A percentile compares a stretch with the other conserved stretches of the same genome.
phyloP scores from a whole-genome alignment of 1,140 invertebrate genomes.

The Habropoda laboriosa region DNA sequence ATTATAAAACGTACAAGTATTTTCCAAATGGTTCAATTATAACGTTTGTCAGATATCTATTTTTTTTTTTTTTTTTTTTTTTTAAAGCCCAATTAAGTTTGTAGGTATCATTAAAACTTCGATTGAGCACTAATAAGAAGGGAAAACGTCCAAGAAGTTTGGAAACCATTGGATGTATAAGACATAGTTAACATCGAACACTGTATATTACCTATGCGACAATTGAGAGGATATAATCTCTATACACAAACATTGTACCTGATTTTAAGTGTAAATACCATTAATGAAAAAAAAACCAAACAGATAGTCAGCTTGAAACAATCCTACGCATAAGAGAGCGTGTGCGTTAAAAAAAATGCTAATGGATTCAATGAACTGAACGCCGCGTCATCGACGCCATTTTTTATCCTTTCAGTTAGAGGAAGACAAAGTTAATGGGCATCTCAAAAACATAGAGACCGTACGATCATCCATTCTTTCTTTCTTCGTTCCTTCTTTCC shows the following conservation, averaged over 20 bases:
- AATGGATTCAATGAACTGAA: slow-evolving; percentile 7
- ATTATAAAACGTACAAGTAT: no score
- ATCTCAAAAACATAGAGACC: slow-evolving; percentile 17
- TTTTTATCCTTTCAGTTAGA: slow-evolving; percentile 6
- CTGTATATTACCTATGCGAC: slow-evolving; percentile 60
- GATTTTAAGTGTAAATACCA: slow-evolving; percentile 60
- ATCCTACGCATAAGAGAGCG: not conserved
- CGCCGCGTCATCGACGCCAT: not conserved
- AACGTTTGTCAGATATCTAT: slow-evolving; percentile 12
- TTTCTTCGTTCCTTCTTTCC: not conserved
- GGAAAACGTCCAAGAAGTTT: slow-evolving; percentile 5
- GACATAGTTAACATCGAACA: slow-evolving; percentile 64
- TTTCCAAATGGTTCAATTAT: slow-evolving; percentile 28
- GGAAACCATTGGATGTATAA: slow-evolving; percentile 42
- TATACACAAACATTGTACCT: slow-evolving; percentile 65
- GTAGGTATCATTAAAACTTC: not conserved
- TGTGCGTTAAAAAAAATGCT: not conserved
- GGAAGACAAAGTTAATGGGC: slow-evolving; percentile 43
- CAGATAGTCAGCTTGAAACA: slow-evolving; percentile 9
- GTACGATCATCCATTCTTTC: not conserved
- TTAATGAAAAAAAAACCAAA: slow-evolving; percentile 1
- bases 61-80: not conserved
- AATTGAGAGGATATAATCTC: slow-evolving; percentile 45
- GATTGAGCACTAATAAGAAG: not conserved
- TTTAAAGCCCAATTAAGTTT: not conserved